Evolutionary conservation across 2,888 invertebrate genomes (phyloP).

Genomic region (Eristalis intricaria): DNA sequence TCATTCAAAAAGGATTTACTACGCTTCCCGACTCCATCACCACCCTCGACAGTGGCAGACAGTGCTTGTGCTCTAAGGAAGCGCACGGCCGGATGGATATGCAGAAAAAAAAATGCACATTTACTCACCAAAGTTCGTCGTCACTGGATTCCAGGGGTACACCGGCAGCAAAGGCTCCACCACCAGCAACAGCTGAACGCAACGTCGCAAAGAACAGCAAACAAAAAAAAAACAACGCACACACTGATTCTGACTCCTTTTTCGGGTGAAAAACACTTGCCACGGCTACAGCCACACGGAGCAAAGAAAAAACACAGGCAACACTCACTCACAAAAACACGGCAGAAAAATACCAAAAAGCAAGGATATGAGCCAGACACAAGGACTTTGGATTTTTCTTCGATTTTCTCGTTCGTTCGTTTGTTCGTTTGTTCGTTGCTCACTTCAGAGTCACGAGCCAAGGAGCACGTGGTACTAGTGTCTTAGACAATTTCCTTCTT

Average conservation of each 20-base stretch:
- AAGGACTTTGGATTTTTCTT: conserved; percentile 7
- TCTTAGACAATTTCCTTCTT: conserved; percentile 11
- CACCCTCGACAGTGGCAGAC: background rate
- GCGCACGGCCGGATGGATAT: background rate
- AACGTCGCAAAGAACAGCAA: background rate
- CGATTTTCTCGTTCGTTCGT: background rate
- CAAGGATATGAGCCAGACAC: conserved; percentile 52
- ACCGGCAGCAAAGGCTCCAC: conserved; percentile 2
- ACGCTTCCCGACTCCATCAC: background rate
- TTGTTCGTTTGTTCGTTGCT: background rate
- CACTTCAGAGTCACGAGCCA: background rate
- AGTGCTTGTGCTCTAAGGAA: background rate
- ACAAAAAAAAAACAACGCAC: background rate
- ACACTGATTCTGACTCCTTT: background rate
- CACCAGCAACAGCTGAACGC: conserved; percentile 66
- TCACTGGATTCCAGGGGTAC: conserved; percentile 38
- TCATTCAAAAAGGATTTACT: conserved; percentile 57
- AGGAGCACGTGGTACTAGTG: conserved; percentile 6
- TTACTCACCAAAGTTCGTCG: conserved; percentile 60
- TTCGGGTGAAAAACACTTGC: conserved; percentile 8
- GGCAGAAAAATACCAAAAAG: background rate
- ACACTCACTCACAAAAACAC: background rate
- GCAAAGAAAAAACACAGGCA: conserved; percentile 11
- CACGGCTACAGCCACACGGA: conserved; percentile 3
- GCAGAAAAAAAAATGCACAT: background rate